A percentile compares a stretch with the other conserved stretches of the same genome.
phyloP scores from a whole-genome alignment of 1,140 invertebrate species.

The Drosophila triauraria region DNA sequence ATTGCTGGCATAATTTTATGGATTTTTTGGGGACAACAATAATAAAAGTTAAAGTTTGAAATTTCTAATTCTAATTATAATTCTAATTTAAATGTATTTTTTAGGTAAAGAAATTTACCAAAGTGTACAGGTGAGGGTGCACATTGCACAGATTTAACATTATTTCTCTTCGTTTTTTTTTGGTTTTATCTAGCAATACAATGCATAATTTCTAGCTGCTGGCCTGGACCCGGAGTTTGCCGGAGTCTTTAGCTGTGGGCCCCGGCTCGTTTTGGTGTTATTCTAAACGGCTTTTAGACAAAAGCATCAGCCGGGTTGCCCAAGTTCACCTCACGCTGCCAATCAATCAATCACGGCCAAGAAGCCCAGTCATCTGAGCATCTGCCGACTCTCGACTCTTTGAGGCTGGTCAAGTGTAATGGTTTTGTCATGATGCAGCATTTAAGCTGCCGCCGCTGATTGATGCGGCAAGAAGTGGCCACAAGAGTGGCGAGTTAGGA shows the following conservation, averaged over 20 bases:
- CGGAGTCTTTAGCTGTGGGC: slow-evolving; percentile 22
- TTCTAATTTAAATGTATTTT: no score
- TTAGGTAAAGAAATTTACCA: not conserved
- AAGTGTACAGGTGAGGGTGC: slow-evolving; percentile 44
- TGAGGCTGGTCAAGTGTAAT: slow-evolving; percentile 77
- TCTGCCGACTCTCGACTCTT: slow-evolving; percentile 67
- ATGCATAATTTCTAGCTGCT: slow-evolving; percentile 77
- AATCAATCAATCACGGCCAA: slow-evolving; percentile 80
- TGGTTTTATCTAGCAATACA: slow-evolving; percentile 55
- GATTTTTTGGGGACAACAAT: not conserved
- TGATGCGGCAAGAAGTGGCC: slow-evolving; percentile 71
- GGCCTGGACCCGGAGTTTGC: slow-evolving; percentile 45
- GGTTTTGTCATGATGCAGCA: slow-evolving; percentile 83
- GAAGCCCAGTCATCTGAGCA: slow-evolving; percentile 80
- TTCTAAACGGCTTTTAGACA: slow-evolving; percentile 83
- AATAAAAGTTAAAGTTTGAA: not conserved
- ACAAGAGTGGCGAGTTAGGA: slow-evolving; percentile 73
- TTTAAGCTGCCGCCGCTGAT: slow-evolving; percentile 81
- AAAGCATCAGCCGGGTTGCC: slow-evolving; percentile 66
- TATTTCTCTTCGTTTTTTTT: slow-evolving; percentile 35
- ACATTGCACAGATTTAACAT: slow-evolving; percentile 75
- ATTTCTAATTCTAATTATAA: no score
- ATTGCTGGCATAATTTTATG: not conserved
- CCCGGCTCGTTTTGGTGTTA: slow-evolving; percentile 66
- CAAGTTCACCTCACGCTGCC: slow-evolving; percentile 75